Evolutionary conservation across 2,888 invertebrate genomes (phyloP).

Genomic region (Callimorpha dominula): DNA sequence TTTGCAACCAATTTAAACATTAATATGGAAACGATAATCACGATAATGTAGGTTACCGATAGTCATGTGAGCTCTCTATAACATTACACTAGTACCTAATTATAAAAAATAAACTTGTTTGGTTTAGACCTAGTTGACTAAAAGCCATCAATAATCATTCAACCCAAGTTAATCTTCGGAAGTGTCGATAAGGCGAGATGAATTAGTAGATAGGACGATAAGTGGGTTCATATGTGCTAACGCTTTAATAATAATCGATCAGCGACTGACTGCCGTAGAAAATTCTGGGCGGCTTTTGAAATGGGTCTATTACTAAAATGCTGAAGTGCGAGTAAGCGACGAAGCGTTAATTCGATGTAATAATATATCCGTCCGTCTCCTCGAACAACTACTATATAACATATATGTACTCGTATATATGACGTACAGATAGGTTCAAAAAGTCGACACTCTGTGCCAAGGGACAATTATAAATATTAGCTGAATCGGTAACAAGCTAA

Average conservation of each 20-base stretch:
- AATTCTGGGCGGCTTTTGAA: constrained; percentile 11
- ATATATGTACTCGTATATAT: too few species aligned
- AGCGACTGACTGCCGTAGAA: constrained; percentile 5
- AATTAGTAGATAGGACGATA: constrained; percentile 19
- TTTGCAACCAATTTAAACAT: too few species aligned
- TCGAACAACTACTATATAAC: too few species aligned
- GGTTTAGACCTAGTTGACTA: neutral
- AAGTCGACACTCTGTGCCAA: too few species aligned
- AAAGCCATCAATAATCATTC: constrained; percentile 9
- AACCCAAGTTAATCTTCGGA: constrained; percentile 24
- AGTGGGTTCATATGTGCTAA: constrained; percentile 12
- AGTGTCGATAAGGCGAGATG: constrained; percentile 27
- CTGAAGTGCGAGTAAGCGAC: constrained; percentile 7
- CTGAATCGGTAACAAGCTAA: too few species aligned
- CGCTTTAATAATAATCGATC: constrained; percentile 2
- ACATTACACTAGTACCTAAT: too few species aligned
- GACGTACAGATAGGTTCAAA: too few species aligned
- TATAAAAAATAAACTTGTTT: too few species aligned
- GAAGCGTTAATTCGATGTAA: constrained; percentile 22
- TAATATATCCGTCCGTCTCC: neutral
- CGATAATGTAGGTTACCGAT: too few species aligned
- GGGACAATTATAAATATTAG: too few species aligned
- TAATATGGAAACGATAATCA: too few species aligned
- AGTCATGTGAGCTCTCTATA: too few species aligned
- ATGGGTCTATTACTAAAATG: constrained; percentile 19